Percentiles rank a stretch among this genome's conserved stretches.
Evolutionary conservation across 2,888 invertebrate genomes (phyloP).

Genomic region (Pyrgus malvae): DNA sequence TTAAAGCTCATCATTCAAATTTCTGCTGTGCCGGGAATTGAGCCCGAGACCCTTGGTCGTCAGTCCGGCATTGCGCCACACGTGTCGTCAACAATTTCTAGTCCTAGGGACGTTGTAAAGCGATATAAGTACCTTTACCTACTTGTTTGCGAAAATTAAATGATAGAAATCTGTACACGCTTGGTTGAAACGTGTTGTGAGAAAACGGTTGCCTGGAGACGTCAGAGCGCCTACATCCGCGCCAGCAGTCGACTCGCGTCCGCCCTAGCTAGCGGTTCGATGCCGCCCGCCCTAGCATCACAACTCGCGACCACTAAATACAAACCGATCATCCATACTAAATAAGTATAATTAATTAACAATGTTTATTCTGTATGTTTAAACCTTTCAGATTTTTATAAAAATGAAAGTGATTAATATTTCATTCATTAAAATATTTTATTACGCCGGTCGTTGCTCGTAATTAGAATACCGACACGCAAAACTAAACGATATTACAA

Average conservation of each 20-base stretch:
- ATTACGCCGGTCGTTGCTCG: constrained; percentile 2
- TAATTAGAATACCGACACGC: neutral
- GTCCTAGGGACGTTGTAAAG: no score
- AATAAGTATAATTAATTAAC: no score
- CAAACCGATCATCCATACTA: neutral
- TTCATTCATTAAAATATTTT: neutral
- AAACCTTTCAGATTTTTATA: no score
- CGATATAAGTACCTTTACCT: no score
- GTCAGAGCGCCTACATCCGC: constrained; percentile 60
- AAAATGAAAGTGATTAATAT: neutral
- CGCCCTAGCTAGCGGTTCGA: constrained; percentile 45
- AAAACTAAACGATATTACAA: neutral
- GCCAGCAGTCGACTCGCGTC: constrained; percentile 62
- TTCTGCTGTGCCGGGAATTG: no score
- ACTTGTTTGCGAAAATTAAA: neutral
- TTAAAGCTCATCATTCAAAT: no score
- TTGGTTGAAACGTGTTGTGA: constrained; percentile 59
- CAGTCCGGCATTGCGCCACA: no score
- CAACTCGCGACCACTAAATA: neutral
- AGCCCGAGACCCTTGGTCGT: no score
- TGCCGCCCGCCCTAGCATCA: constrained; percentile 3
- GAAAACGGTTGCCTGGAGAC: constrained; percentile 72
- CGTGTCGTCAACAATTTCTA: no score
- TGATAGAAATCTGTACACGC: constrained; percentile 10
- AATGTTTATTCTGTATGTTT: no score